phyloP scores from a whole-genome alignment of 2,113 vertebrate genomes.

The Heloderma charlesbogerti region DNA sequence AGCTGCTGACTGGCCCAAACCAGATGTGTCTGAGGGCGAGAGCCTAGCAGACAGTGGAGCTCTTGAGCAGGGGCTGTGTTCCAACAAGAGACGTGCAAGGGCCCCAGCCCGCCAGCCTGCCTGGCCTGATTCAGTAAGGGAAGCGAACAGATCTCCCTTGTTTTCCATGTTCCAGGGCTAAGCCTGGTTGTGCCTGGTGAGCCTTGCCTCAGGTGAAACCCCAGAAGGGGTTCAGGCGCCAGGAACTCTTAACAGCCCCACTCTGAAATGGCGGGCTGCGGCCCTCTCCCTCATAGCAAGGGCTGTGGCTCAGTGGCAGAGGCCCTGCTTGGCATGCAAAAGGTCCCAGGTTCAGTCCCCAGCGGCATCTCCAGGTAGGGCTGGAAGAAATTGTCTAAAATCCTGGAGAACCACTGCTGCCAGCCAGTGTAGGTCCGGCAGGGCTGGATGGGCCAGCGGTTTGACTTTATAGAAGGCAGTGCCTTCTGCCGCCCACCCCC shows the following conservation, averaged over 20 bases:
- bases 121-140: background rate
- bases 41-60: background rate
- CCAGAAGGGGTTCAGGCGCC: background rate
- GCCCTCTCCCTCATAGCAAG: background rate
- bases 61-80: background rate
- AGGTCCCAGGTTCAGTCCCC: background rate
- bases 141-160: background rate
- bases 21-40: background rate
- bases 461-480: background rate
- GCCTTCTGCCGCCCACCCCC: too few relatives aligned
- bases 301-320: too few relatives aligned
- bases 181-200: background rate
- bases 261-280: background rate
- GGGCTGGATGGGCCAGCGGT: background rate
- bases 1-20: too few relatives aligned
- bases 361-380: background rate
- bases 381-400: background rate
- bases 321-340: background rate
- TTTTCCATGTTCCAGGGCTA: background rate
- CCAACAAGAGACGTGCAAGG: background rate
- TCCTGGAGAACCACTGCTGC: background rate
- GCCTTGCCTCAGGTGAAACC: background rate
- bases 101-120: background rate
- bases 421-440: background rate
- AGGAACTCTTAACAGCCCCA: background rate